These are phyloP conservation scores for Portevinia maculata DNA, from an alignment of 2,888 invertebrate species.

Conservation along the genomic window DNA sequence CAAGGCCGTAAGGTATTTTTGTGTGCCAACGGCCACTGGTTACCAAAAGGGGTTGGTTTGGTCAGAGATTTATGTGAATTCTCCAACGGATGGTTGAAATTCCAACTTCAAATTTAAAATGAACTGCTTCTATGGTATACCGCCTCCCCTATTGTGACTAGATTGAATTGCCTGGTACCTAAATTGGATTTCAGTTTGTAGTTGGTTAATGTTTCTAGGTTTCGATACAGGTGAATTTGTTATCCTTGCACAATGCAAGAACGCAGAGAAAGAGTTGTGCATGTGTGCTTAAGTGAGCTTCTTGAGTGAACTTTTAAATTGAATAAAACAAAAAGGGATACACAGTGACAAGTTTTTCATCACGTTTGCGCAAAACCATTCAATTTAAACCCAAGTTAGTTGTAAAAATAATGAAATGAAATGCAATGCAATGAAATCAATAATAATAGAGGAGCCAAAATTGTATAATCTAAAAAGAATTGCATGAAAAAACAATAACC, in stretches of 20 bases:
- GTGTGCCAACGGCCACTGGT: slow-evolving; percentile 21
- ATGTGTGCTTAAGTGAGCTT: slow-evolving; percentile 47
- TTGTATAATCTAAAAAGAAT: too few species aligned
- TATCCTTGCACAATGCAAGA: slow-evolving; percentile 11
- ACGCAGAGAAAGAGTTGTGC: slow-evolving; percentile 7
- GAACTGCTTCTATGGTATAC: slow-evolving; percentile 20
- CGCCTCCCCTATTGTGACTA: background rate
- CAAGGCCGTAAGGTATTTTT: slow-evolving; percentile 10
- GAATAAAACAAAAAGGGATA: slow-evolving; percentile 8
- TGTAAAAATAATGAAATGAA: too few species aligned
- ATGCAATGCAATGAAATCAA: too few species aligned
- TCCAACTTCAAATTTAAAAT: slow-evolving; percentile 48
- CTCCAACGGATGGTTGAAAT: slow-evolving; percentile 39
- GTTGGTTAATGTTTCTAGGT: slow-evolving; percentile 44
- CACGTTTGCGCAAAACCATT: too few species aligned
- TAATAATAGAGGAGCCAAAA: too few species aligned
- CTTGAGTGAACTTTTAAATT: slow-evolving; percentile 17
- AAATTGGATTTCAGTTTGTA: slow-evolving; percentile 36
- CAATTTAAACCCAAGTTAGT: too few species aligned
- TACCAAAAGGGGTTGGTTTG: slow-evolving; percentile 8
- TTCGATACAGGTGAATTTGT: slow-evolving; percentile 26
- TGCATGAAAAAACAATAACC: too few species aligned
- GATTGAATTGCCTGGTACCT: background rate
- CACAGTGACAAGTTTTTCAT: background rate
- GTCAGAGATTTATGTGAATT: slow-evolving; percentile 62